Base-by-base conservation (phyloP, 1,140 invertebrate genomes). In the Scaptodrosophila lebanonensis region DNA sequence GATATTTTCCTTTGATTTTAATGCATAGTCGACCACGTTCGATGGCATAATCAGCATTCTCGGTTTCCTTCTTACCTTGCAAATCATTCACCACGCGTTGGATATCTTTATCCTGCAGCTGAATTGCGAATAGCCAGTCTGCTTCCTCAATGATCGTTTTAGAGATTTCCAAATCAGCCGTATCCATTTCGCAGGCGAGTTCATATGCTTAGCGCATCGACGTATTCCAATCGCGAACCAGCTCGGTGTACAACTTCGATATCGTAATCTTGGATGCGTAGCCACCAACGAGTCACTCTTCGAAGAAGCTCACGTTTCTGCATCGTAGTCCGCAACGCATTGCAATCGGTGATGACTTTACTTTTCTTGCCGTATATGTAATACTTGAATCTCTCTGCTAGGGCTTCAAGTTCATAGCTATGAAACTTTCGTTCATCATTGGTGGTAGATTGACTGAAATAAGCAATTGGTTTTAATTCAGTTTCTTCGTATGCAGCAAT, bases 361-460 rank as follows among this genome's bases (percentile, higher is more conserved):
- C n/a, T n/a, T n/a, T n/a, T 68, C 65, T 44, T 84, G 77, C 5
- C 89, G 54, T n/a, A 89, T 72, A 1, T 86, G 86, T 4, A 89
- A 56, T 30, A 61, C n/a, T n/a, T n/a, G n/a, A n/a, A n/a, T n/a
- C n/a, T n/a, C n/a, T n/a, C n/a, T n/a, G n/a, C n/a, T n/a, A n/a
- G n/a, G n/a, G n/a, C 70, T 79, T 89, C 88, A 29, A 86, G 57
- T 61, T 89, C 87, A 32, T 82, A 87, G 51, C 82, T 85, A 9
- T 69, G 64, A 58, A 84, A 89, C 29, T 84, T 85, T 20, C 30
- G 58, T 66, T 90, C 88, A 3, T 57, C 29, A 6, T 58, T 50
- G 9, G 49, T 69, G 2, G 88, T 84, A 13, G 68, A 61, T 22
- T 86, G 66, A 36, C 87, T 87, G 11, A n/a, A 38, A 11, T 47